A percentile compares a stretch with the other conserved stretches of the same genome.
phyloP scores from a whole-genome alignment of 2,888 invertebrate genomes.

The Dolichopus griseipennis region DNA sequence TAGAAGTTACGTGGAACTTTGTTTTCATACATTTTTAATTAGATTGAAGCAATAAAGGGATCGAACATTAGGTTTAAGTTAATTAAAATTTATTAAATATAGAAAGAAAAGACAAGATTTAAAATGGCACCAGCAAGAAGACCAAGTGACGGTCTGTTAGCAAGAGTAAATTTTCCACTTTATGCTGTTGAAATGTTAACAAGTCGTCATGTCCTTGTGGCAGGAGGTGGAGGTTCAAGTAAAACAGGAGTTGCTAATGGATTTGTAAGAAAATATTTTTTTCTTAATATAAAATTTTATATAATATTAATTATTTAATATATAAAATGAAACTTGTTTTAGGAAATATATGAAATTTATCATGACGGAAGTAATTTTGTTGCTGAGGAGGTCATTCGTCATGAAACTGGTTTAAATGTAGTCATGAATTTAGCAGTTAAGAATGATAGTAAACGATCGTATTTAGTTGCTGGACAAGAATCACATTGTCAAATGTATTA shows the following conservation, averaged over 20 bases:
- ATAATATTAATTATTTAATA: background rate
- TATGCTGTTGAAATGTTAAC: conserved; percentile 85
- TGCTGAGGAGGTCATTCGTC: conserved; percentile 79
- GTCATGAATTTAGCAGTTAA: conserved; percentile 85
- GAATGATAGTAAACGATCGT: conserved; percentile 62
- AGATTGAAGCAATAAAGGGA: background rate
- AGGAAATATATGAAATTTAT: conserved; percentile 90
- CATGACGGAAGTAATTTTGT: conserved; percentile 75
- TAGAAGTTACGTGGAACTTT: conserved; percentile 5
- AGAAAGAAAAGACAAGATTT: conserved; percentile 15
- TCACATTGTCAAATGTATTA: conserved; percentile 80
- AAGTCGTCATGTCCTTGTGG: conserved; percentile 87
- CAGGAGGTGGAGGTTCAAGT: conserved; percentile 93
- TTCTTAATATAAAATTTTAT: background rate
- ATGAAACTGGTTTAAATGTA: conserved; percentile 80
- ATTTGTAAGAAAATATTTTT: conserved; percentile 61
- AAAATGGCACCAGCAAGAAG: conserved; percentile 54
- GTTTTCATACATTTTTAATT: conserved; percentile 3
- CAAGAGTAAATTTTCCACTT: conserved; percentile 86
- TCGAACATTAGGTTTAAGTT: background rate
- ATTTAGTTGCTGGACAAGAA: conserved; percentile 84
- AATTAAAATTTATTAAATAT: background rate
- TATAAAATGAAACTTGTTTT: conserved; percentile 30
- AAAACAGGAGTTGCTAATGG: conserved; percentile 97
- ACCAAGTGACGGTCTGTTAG: conserved; percentile 63